Evolutionary conservation across 2,113 vertebrate species (phyloP).

Genomic region (Pangasianodon gigas): DNA sequence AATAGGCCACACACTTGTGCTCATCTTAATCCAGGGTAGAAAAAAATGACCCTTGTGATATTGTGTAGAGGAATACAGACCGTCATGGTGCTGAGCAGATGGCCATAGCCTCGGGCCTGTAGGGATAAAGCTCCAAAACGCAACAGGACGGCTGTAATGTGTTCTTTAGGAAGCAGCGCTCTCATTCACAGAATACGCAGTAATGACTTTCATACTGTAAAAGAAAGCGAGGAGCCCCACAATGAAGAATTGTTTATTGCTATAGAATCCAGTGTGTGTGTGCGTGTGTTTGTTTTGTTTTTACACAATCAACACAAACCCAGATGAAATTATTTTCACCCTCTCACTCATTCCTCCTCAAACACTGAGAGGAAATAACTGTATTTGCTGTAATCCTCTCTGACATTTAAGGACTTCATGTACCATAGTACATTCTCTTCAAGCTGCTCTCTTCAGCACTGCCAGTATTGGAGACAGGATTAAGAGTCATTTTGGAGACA

Average conservation of each 20-base stretch:
- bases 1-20: constrained; percentile 10
- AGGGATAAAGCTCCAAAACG: constrained; percentile 6
- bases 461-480: constrained; percentile 29
- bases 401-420: constrained; percentile 35
- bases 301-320: constrained; percentile 21
- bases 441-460: constrained; percentile 25
- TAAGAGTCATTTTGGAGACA: constrained; percentile 22
- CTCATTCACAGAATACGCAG: constrained; percentile 1
- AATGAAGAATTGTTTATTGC: constrained; percentile 2
- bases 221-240: neutral
- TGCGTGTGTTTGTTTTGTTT: neutral
- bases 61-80: constrained; percentile 30
- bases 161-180: constrained; percentile 13
- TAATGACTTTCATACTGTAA: neutral
- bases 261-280: neutral
- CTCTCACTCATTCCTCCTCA: neutral
- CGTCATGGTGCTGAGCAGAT: constrained; percentile 40
- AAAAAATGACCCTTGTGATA: constrained; percentile 20
- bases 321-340: constrained; percentile 17
- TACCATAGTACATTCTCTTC: constrained; percentile 7
- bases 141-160: constrained; percentile 13
- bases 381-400: constrained; percentile 40
- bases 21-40: constrained; percentile 38
- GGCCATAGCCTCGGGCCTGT: constrained; percentile 36
- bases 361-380: constrained; percentile 27